These are phyloP conservation scores for Drosophila dunni DNA, from an alignment of 1,140 invertebrate genomes.

Conservation along the genomic window DNA sequence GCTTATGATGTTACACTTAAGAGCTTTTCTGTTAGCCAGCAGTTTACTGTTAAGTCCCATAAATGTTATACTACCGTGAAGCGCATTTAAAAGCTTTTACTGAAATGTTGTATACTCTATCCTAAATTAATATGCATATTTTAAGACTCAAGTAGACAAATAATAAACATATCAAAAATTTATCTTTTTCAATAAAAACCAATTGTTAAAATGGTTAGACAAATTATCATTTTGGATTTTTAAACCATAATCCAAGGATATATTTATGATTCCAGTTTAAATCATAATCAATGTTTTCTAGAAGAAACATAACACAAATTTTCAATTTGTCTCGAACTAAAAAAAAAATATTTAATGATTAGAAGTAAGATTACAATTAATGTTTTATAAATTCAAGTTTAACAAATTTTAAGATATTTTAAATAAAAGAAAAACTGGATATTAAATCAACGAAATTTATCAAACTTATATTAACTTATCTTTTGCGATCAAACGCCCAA, in stretches of 20 bases:
- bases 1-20: background rate
- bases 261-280: no score
- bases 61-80: background rate
- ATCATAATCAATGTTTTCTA: no score
- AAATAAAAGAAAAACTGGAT: background rate
- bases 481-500: background rate
- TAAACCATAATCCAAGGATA: no score
- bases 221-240: no score
- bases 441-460: background rate
- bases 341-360: no score
- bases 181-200: no score
- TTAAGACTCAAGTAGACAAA: background rate
- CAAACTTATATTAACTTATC: background rate
- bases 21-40: background rate
- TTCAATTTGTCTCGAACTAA: no score
- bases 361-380: no score
- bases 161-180: slow-evolving; percentile 1
- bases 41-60: background rate
- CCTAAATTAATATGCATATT: background rate
- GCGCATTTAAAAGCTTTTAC: background rate
- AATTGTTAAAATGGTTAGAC: no score
- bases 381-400: no score
- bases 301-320: no score
- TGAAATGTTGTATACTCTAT: background rate
- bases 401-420: background rate